Percentiles rank a stretch among this genome's conserved stretches.
These are phyloP conservation scores for Picathartes gymnocephalus DNA, from an alignment of 2,113 vertebrate genomes.

Conservation along the genomic window DNA sequence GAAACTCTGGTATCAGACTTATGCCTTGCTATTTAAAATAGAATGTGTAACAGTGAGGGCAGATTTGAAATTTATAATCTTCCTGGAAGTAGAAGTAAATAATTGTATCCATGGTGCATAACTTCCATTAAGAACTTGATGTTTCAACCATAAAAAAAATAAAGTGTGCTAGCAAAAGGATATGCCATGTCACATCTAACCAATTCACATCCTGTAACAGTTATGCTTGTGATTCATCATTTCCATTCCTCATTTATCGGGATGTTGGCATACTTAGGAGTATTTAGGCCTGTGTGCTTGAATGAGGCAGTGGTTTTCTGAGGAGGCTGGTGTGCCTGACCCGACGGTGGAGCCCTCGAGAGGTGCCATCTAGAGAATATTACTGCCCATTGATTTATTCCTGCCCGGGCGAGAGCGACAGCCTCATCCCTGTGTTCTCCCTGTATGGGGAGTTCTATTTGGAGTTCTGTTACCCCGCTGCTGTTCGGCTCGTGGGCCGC, in stretches of 20 bases:
- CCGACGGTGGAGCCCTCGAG: too few relatives aligned
- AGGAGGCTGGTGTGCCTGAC: too few relatives aligned
- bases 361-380: too few relatives aligned
- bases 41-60: not conserved
- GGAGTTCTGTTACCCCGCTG: too few relatives aligned
- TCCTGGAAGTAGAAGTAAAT: not conserved
- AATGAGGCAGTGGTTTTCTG: not conserved
- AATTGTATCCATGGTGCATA: not conserved
- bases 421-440: too few relatives aligned
- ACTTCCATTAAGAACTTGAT: not conserved
- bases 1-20: not conserved
- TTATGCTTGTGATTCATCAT: not conserved
- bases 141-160: not conserved
- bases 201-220: not conserved
- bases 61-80: not conserved
- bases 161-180: not conserved
- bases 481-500: too few relatives aligned
- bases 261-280: not conserved
- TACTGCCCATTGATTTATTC: too few relatives aligned
- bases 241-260: not conserved
- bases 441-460: too few relatives aligned
- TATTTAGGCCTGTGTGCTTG: not conserved
- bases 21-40: not conserved
- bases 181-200: not conserved
- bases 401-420: too few relatives aligned